Base-by-base conservation (phyloP, 2,888 invertebrate species). In the Mesopsocus fuscifrons region DNA sequence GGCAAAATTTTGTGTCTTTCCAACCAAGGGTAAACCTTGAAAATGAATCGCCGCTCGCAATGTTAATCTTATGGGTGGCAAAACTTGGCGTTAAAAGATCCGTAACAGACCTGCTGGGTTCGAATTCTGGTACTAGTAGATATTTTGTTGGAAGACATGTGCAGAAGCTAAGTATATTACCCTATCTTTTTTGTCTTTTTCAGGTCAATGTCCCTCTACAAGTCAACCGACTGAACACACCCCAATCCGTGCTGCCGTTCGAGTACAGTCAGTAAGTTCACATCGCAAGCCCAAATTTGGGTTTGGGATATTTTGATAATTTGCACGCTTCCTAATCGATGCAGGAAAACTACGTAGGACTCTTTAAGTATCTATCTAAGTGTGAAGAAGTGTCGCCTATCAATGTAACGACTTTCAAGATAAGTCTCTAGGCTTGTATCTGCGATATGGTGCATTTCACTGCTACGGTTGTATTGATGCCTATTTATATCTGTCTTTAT, bases 161-260 rank as follows among this genome's bases (percentile, higher is more conserved):
- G n/a, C n/a, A n/a, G n/a, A n/a, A n/a, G n/a, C n/a, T n/a, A n/a
- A n/a, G n/a, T n/a, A n/a, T n/a, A 26, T 26, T 6, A 26, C 11
- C 26, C 11, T 26, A 26, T 26, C 11, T 6, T 26, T 21, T 22
- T 22, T 44, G 3, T 32, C 23, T 44, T 45, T 82, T 82, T 54
- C 70, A 97, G 95, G 75, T 77, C 46, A 77, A 83, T 52, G 78
- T 98, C 21, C 73, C 76, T 34, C 65, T 98, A 18, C 97, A 78
- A 58, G 98, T 98, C 2, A 98, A 98, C 62, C 77, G 95, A 50
- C 67, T 98, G 44, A 97, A 98, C 59, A 91, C 94, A n/a, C 87
- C 94, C 59, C 92, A 95, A 60, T 91, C 92, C 21, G 87, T 94
- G 16, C 88, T 98, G 57, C 97, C 98, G 1, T 98, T 89, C 65